Base-by-base conservation (phyloP, 2,888 invertebrate genomes). In the Dysmachus trigonus region DNA sequence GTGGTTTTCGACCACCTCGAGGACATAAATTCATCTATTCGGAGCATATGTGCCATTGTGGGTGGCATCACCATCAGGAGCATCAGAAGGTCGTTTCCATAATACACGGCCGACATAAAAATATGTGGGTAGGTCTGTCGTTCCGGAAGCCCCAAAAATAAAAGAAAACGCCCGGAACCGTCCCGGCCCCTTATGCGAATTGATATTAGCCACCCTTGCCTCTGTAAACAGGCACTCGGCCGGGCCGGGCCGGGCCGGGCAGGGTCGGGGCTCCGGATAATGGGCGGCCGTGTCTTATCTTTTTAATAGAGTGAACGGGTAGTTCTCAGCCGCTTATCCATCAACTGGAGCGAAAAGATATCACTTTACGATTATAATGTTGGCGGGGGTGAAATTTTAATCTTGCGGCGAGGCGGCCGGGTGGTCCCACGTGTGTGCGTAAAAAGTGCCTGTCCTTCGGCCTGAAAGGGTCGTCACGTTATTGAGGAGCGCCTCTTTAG, bases 331-430 rank as follows among this genome's bases (percentile, higher is more conserved):
- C 86, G 83, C 76, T 30, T 87, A 86, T 86, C 86, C 79, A 86
- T 86, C 87, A 87, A 79, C 62, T 85, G 85, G 86, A 72, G 82
- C 71, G 87, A 81, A 87, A 86, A 73, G 87, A 87, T 87, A 86
- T 87, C 83, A 86, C 81, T 87, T 87, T 87, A 85, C 85, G 87
- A 87, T 87, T 87, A 87, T 85, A 82, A 86, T 87, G 85, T 83
- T 83, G 62, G 10, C 27, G 33, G 62, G 81, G 86, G 38, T 86
- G 87, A 87, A 87, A 81, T 87, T 87, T 87, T 87, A 87, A 87
- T 87, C 86, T 86, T 86, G 86, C 76, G 86, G 85, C 73, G 33
- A 51, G 31, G 83, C 73, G 33, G 33, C 5, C 53, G 62, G 71
- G 15, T 3, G 35, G 62, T 30, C 38, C 71, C 33, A 82, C 53